A percentile compares a stretch with the other conserved stretches of the same genome.
Evolutionary conservation across 2,113 vertebrate species (phyloP).

Genomic region (Orcinus orca): DNA sequence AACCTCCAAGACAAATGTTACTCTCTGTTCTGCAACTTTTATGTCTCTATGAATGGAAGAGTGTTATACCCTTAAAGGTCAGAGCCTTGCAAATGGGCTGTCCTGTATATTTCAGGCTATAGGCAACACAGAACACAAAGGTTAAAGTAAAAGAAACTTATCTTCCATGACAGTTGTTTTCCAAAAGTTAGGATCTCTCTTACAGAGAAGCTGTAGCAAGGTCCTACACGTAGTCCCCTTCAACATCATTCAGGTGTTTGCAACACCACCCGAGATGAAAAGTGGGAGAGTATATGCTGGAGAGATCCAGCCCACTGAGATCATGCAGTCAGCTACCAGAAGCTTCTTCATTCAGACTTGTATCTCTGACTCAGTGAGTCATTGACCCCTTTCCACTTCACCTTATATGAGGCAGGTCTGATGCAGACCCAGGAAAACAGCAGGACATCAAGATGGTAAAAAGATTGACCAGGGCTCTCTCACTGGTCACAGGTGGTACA

Average conservation of each 20-base stretch:
- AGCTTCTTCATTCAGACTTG: background rate
- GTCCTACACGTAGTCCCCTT: background rate
- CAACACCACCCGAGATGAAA: background rate
- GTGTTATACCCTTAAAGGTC: background rate
- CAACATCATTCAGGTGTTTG: background rate
- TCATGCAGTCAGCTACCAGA: accelerated
- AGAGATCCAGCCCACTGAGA: background rate
- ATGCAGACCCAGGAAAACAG: background rate
- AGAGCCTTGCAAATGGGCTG: background rate
- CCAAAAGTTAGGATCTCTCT: background rate
- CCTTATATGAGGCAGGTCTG: background rate
- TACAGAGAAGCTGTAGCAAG: background rate
- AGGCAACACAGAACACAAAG: background rate
- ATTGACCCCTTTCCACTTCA: background rate
- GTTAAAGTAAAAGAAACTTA: background rate
- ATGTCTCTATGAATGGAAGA: background rate
- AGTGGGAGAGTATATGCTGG: background rate
- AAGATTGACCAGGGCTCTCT: background rate
- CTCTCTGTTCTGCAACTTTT: background rate
- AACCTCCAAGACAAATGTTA: background rate
- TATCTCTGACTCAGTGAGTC: background rate
- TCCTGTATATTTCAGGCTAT: background rate
- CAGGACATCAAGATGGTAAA: accelerated
- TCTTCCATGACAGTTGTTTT: background rate
- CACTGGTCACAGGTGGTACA: accelerated